Evolutionary conservation across 2,888 invertebrate genomes (phyloP).

Genomic region (Eilema griseolum): DNA sequence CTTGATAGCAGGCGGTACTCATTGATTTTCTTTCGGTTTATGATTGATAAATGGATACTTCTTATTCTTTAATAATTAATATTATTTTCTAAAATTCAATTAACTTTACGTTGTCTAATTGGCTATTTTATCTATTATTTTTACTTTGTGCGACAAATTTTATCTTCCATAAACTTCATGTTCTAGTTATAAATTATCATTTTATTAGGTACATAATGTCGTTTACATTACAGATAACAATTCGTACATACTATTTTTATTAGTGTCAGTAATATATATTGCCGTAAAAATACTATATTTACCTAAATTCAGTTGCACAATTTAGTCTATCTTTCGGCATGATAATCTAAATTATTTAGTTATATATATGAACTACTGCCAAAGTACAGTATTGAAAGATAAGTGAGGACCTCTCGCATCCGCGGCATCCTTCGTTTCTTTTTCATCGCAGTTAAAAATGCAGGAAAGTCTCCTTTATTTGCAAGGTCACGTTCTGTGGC

Average conservation of each 20-base stretch:
- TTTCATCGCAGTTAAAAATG: too few species aligned
- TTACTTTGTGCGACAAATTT: neutral
- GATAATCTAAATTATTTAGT: too few species aligned
- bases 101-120: neutral
- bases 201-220: neutral
- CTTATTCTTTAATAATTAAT: too few species aligned
- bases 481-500: too few species aligned
- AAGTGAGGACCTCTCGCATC: too few species aligned
- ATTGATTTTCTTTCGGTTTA: too few species aligned
- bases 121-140: neutral
- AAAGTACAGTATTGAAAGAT: neutral
- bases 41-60: too few species aligned
- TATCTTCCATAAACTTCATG: neutral
- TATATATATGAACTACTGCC: too few species aligned
- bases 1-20: too few species aligned
- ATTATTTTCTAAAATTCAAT: neutral
- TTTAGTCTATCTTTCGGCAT: neutral
- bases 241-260: neutral
- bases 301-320: neutral
- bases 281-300: neutral
- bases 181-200: neutral
- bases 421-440: too few species aligned
- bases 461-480: too few species aligned
- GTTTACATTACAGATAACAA: neutral
- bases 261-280: neutral